A percentile compares a stretch with the other conserved stretches of the same genome.
Evolutionary conservation across 2,113 vertebrate species (phyloP).

Genomic region (Solenodon paradoxus): DNA sequence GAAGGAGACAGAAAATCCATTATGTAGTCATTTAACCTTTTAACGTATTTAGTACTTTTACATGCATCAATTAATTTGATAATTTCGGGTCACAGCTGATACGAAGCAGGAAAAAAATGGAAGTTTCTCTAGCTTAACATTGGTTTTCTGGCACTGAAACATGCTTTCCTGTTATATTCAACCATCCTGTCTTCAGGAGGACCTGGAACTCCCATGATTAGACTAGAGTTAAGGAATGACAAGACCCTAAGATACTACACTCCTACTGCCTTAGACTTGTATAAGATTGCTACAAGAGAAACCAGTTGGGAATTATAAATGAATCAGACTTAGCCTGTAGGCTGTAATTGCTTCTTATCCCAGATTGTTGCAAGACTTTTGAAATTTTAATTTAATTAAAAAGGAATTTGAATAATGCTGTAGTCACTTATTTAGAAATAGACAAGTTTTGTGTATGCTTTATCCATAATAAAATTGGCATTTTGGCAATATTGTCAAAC

Average conservation of each 20-base stretch:
- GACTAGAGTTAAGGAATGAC: background rate
- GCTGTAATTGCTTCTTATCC: background rate
- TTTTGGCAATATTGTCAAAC: background rate
- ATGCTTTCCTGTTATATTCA: background rate
- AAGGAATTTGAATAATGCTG: conserved; percentile 8
- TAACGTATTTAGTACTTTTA: background rate
- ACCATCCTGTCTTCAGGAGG: conserved; percentile 22
- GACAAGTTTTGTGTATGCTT: background rate
- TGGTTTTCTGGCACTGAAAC: background rate
- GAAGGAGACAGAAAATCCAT: background rate
- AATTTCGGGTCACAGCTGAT: background rate
- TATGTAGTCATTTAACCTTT: background rate
- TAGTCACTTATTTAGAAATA: conserved; percentile 22
- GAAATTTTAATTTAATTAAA: conserved; percentile 8
- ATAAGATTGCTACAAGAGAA: background rate
- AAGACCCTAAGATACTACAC: background rate
- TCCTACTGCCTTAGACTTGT: background rate
- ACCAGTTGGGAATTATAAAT: conserved; percentile 24
- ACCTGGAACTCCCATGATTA: conserved; percentile 16
- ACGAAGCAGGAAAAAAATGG: background rate
- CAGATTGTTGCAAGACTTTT: background rate
- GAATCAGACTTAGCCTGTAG: background rate
- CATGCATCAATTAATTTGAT: background rate
- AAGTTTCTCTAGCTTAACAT: background rate
- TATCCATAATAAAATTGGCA: background rate